Evolutionary conservation across 2,888 invertebrate genomes (phyloP).

Genomic region (Eurytoma californica): DNA sequence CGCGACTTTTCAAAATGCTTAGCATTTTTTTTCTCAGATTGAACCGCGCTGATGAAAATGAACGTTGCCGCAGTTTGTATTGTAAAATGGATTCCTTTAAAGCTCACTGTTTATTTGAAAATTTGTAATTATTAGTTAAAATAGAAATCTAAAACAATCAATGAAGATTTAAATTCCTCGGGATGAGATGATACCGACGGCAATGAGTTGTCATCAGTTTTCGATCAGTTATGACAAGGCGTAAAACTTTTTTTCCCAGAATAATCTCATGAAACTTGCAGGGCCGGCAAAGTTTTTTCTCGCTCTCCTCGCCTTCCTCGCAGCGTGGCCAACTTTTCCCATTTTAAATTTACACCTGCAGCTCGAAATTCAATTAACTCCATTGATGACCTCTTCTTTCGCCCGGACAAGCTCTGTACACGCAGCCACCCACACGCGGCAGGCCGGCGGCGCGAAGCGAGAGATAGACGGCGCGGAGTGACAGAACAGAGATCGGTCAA

Average conservation of each 20-base stretch:
- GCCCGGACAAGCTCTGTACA: slow-evolving; percentile 10
- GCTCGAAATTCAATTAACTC: slow-evolving; percentile 43
- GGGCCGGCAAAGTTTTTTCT: slow-evolving; percentile 14
- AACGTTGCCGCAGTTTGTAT: background rate
- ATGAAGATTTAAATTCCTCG: background rate
- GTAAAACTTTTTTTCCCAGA: slow-evolving; percentile 15
- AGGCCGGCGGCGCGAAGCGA: slow-evolving; percentile 11
- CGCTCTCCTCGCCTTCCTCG: background rate
- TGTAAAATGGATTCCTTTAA: background rate
- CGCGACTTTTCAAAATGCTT: background rate
- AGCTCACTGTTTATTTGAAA: too few relatives aligned
- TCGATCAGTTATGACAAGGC: background rate
- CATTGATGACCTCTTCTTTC: slow-evolving; percentile 47
- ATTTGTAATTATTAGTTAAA: too few relatives aligned
- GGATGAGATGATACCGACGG: background rate
- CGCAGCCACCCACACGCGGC: background rate
- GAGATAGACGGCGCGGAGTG: slow-evolving; percentile 38
- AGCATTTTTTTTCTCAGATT: background rate
- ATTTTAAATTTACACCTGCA: slow-evolving; percentile 44
- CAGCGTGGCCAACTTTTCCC: slow-evolving; percentile 37
- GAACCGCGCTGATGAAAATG: too few relatives aligned
- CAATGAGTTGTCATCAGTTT: background rate
- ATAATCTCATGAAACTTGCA: slow-evolving; percentile 29
- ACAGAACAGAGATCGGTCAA: slow-evolving; percentile 59
- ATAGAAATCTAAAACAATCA: too few relatives aligned